Evolutionary conservation across 2,888 invertebrate species (phyloP).

Genomic region (Melipona bicolor): DNA sequence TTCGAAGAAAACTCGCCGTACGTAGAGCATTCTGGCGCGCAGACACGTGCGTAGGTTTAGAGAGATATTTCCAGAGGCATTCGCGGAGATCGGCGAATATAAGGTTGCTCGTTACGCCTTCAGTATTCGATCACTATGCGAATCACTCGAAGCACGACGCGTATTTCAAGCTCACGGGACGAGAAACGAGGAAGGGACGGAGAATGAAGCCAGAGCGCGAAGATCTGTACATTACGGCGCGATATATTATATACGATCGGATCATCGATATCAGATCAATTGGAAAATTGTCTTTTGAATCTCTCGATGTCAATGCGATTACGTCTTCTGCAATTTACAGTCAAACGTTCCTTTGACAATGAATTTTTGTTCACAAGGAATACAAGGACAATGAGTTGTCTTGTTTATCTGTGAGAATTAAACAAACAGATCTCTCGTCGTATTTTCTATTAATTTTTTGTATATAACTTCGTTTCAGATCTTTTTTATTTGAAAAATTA

Average conservation of each 20-base stretch:
- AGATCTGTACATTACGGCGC: slow-evolving; percentile 14
- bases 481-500: no score
- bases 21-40: not conserved
- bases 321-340: not conserved
- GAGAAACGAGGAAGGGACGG: slow-evolving; percentile 26
- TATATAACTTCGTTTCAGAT: no score
- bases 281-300: not conserved
- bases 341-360: no score
- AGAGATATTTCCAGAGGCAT: slow-evolving; percentile 47
- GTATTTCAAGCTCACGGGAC: slow-evolving; percentile 52
- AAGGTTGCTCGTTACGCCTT: slow-evolving; percentile 41
- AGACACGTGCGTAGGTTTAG: not conserved
- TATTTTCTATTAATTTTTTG: no score
- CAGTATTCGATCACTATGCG: slow-evolving; percentile 52
- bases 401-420: not conserved
- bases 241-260: not conserved
- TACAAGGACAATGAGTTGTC: not conserved
- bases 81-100: slow-evolving; percentile 38
- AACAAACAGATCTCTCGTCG: not conserved
- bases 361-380: no score
- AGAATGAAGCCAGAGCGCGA: slow-evolving; percentile 16
- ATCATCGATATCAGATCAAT: slow-evolving; percentile 27
- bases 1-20: not conserved
- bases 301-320: not conserved
- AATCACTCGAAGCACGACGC: slow-evolving; percentile 49